Evolutionary conservation across 2,113 vertebrate genomes (phyloP).

Genomic region (Nannobrachium achirus): DNA sequence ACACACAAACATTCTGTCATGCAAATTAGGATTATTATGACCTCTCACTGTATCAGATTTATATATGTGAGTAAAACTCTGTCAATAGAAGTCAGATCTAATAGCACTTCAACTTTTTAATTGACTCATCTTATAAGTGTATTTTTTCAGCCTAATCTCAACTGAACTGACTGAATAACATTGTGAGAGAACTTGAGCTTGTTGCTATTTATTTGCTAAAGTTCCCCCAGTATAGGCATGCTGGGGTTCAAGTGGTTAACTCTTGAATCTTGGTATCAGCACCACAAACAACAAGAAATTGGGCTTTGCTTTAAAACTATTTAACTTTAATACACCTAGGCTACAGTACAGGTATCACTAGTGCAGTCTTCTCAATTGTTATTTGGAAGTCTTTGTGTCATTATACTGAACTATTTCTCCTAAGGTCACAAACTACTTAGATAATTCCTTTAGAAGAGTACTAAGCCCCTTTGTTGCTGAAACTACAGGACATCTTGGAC

Average conservation of each 20-base stretch:
- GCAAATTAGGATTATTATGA: slow-evolving; percentile 39
- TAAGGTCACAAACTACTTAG: not conserved
- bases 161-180: too few species aligned
- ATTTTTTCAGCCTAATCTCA: not conserved
- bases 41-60: slow-evolving; percentile 55
- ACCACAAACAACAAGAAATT: slow-evolving; percentile 11
- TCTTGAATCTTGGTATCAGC: not conserved
- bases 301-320: not conserved
- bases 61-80: slow-evolving; percentile 81
- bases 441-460: not conserved
- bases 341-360: not conserved
- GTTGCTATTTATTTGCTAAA: too few species aligned
- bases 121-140: too few species aligned
- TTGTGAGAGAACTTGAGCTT: too few species aligned
- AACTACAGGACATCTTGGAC: not conserved
- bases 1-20: too few species aligned
- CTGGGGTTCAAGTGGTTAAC: too few species aligned
- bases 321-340: not conserved
- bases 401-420: too few species aligned
- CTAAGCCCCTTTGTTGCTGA: not conserved
- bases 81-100: slow-evolving; percentile 64
- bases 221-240: too few species aligned
- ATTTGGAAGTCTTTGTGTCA: not conserved
- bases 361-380: too few species aligned
- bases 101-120: not conserved